Conservation (phyloP, 2,888 invertebrate genomes). For the Chrysodeixis includens region DNA sequence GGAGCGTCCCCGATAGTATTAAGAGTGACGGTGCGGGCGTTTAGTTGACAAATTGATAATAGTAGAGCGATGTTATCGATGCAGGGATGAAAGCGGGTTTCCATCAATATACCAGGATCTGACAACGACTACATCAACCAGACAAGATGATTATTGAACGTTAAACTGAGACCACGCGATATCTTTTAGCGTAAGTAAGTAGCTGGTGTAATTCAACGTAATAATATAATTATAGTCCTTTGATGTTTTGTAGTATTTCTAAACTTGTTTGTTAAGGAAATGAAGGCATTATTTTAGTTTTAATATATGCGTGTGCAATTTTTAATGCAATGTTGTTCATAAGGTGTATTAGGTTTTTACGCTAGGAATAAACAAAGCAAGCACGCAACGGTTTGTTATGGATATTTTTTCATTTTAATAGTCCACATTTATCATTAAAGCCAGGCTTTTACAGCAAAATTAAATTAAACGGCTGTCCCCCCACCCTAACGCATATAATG, state of each 20-base stretch:
- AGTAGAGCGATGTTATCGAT: slow-evolving; percentile 2
- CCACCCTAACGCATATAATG: slow-evolving; percentile 51
- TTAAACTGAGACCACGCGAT: neutral
- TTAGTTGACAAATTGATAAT: slow-evolving; percentile 5
- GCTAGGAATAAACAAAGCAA: slow-evolving; percentile 1
- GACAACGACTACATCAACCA: neutral
- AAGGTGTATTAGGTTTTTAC: slow-evolving; percentile 11
- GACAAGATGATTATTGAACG: neutral
- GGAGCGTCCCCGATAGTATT: neutral
- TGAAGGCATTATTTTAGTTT: neutral
- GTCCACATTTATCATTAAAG: slow-evolving; percentile 52
- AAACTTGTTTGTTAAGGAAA: neutral
- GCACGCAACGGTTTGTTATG: slow-evolving; percentile 20
- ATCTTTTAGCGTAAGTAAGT: neutral
- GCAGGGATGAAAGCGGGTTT: slow-evolving; percentile 3
- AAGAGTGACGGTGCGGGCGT: neutral
- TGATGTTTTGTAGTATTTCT: neutral
- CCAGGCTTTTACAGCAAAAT: slow-evolving; percentile 59
- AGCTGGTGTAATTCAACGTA: no score
- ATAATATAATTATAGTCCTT: no score
- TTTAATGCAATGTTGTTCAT: neutral
- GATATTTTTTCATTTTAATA: slow-evolving; percentile 28
- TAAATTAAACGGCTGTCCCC: slow-evolving; percentile 63
- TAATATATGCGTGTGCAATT: neutral
- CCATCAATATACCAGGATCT: neutral